Conservation (phyloP, 2,113 vertebrate genomes). For the Oryctolagus cuniculus region DNA sequence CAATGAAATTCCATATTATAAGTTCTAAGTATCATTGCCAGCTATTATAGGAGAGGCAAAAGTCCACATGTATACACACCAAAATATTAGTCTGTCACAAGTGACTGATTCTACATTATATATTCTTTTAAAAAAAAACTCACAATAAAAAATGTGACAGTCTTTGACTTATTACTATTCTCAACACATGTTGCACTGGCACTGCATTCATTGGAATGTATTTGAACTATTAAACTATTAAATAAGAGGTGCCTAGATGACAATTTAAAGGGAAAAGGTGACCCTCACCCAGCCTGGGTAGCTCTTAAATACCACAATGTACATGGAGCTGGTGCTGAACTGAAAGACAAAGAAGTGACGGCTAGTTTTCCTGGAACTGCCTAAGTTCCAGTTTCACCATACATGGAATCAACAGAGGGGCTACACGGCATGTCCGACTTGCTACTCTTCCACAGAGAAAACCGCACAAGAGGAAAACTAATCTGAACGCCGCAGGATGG, state of each 20-base stretch:
- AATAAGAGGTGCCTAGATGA: conserved; percentile 36
- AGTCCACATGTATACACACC: not conserved
- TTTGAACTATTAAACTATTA: conserved; percentile 66
- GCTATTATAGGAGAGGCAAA: not conserved
- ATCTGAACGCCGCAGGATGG: not conserved
- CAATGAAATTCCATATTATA: not conserved
- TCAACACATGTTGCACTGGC: conserved; percentile 41
- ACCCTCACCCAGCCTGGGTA: not conserved
- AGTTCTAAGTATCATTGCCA: not conserved
- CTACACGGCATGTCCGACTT: not conserved
- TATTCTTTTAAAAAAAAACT: not conserved
- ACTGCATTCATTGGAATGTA: conserved; percentile 58
- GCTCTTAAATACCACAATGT: not conserved
- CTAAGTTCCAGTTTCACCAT: not conserved
- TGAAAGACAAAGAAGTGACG: not conserved
- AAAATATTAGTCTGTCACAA: not conserved
- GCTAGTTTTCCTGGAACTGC: not conserved
- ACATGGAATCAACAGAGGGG: not conserved
- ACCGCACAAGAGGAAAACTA: not conserved
- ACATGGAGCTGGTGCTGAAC: not conserved
- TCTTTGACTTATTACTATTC: conserved; percentile 49
- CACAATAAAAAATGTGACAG: conserved; percentile 62
- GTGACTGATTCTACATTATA: not conserved
- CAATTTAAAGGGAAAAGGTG: not conserved
- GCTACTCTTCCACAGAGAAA: conserved; percentile 1